Conservation (phyloP, 2,888 invertebrate genomes). For the Zygogramma bicolorata region DNA sequence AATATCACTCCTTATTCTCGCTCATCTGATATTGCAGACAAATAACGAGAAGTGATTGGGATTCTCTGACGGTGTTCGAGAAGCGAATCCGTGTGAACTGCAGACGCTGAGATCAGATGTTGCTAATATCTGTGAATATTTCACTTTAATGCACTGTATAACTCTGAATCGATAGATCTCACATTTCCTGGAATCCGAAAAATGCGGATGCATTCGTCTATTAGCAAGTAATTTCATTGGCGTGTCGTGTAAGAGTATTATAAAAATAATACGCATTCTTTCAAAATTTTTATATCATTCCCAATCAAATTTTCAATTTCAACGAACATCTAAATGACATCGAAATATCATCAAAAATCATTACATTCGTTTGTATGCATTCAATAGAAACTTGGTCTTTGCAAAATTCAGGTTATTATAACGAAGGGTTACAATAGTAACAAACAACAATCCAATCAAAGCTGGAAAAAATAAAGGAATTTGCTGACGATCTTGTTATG, state of each 20-base stretch:
- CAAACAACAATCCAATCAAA: no score
- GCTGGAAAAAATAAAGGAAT: no score
- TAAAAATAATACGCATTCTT: no score
- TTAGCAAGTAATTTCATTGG: background rate
- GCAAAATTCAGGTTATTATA: no score
- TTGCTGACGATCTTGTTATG: no score
- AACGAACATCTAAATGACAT: no score
- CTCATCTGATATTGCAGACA: background rate
- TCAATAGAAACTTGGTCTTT: no score
- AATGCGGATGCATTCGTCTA: background rate
- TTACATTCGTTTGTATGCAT: no score
- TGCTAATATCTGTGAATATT: slow-evolving; percentile 21
- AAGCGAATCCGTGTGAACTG: background rate
- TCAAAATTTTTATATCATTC: no score
- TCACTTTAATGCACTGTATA: slow-evolving; percentile 16
- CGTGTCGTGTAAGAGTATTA: background rate
- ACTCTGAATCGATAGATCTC: slow-evolving; percentile 2
- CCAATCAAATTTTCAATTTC: no score
- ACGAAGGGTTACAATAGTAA: no score
- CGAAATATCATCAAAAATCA: no score
- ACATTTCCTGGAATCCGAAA: background rate
- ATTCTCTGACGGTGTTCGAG: background rate
- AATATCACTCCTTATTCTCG: background rate
- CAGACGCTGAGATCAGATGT: slow-evolving; percentile 9
- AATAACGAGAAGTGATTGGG: background rate